A percentile compares a stretch with the other conserved stretches of the same genome.
Evolutionary conservation across 2,888 invertebrate species (phyloP).

Genomic region (Lasiommata megera): DNA sequence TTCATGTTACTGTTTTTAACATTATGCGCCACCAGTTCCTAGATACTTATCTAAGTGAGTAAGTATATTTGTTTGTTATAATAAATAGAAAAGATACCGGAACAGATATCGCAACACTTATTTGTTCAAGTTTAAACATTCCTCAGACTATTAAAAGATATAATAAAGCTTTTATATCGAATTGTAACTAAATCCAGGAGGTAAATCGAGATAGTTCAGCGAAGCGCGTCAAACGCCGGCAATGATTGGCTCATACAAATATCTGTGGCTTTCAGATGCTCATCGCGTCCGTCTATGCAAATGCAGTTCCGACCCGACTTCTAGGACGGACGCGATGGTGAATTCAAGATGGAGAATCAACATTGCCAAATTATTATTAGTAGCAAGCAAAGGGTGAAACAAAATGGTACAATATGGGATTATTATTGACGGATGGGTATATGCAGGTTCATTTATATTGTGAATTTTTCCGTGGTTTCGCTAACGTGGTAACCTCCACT

Average conservation of each 20-base stretch:
- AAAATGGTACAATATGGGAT: too few species aligned
- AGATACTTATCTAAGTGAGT: too few species aligned
- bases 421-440: too few species aligned
- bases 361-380: not conserved
- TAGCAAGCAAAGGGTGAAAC: not conserved
- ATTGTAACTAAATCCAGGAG: not conserved
- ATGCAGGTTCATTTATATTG: too few species aligned
- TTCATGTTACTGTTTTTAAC: too few species aligned
- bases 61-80: too few species aligned
- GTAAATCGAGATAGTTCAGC: slow-evolving; percentile 14
- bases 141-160: not conserved
- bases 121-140: not conserved
- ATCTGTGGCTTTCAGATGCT: slow-evolving; percentile 59
- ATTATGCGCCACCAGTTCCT: too few species aligned
- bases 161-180: not conserved
- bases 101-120: too few species aligned
- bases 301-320: slow-evolving; percentile 53
- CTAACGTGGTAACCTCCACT: too few species aligned
- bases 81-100: too few species aligned
- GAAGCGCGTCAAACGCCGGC: slow-evolving; percentile 31
- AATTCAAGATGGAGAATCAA: not conserved
- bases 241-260: slow-evolving; percentile 56
- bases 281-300: slow-evolving; percentile 61
- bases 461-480: too few species aligned
- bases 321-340: slow-evolving; percentile 30